These are phyloP conservation scores for Sinohyriopsis cumingii DNA, from an alignment of 2,888 invertebrate species.

Conservation along the genomic window DNA sequence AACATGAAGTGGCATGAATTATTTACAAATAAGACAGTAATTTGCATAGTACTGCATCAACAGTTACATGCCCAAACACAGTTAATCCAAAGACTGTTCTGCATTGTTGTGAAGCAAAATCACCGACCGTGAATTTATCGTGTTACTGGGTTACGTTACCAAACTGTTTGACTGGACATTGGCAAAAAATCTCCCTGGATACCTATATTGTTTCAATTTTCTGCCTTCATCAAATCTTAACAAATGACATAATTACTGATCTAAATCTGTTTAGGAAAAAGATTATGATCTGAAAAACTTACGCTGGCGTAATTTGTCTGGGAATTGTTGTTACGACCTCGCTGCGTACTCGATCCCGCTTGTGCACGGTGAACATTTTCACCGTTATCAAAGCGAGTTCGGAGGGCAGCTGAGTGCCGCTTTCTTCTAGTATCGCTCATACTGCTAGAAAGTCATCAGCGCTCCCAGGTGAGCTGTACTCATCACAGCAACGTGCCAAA, in stretches of 20 bases:
- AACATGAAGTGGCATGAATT: no score
- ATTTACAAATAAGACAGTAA: no score
- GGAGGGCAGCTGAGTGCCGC: conserved; percentile 45
- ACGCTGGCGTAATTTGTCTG: conserved; percentile 23
- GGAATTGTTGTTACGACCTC: conserved; percentile 30
- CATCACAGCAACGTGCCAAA: no score
- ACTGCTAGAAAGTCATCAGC: conserved; percentile 14
- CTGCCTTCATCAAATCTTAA: no score
- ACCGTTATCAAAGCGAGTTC: conserved; percentile 51
- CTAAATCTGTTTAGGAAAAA: background rate
- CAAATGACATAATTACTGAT: background rate
- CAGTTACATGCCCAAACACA: background rate
- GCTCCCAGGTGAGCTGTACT: no score
- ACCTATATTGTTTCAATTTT: no score
- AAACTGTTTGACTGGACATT: no score
- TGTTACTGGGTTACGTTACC: background rate
- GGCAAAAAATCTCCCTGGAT: no score
- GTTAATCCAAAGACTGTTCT: background rate
- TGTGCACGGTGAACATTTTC: conserved; percentile 43
- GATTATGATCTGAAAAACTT: background rate
- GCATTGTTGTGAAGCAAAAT: background rate
- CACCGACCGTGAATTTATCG: background rate
- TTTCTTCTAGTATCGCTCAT: conserved; percentile 63
- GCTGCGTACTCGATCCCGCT: conserved; percentile 15
- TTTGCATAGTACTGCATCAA: background rate